Evolutionary conservation across 2,113 vertebrate species (phyloP), one percentile per base, ranked within the genome.

Genomic region (Pomatostomus ruficeps): DNA sequence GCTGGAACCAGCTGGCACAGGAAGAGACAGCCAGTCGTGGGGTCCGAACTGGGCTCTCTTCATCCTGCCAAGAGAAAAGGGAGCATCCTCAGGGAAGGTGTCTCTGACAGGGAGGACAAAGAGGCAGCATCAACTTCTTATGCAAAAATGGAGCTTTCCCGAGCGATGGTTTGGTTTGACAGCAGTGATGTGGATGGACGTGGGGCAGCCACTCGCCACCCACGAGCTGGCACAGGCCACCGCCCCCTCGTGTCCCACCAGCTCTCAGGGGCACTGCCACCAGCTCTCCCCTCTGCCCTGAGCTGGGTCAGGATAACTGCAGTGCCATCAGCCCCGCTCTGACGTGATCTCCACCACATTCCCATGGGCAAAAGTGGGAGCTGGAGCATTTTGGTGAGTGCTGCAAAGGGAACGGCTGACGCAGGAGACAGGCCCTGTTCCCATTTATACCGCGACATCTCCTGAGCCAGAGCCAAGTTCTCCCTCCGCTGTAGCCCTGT

Each of bases 31-130:
- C 99, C 99, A 99, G 97, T 99, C 99, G 2, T 99, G 99, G 85
- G 99, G 99, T 96, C 99, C 99, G 62, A 99, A 99, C 98, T 99
- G 98, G 89, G 98, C 98, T 97, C 99, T 98, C 97, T 99, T 99
- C 98, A 99, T 98, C 99, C 99, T 99, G 96, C 57, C 51, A 3
- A 91, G 93, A 97, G 54, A 94, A 63, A 92, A 84, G 54, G 87
- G 28, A 91, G 88, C 83, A 84, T 94, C 95, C 92, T 95, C 91
- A 96, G 62, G 51, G 72, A 40, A 58, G n/a, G 33, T 22, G 68
- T 38, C 46, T 57, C 77, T 7, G 45, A 63, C 70, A 45, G 58
- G 58, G 49, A 81, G 58, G 45, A 77, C 49, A 19, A 85, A 81
- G 40, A 93, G n/a, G 67, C 58, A 80, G 61, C 84, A 67, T 68